Conservation (phyloP, 2,888 invertebrate species). For the Drosophila paucipuncta region DNA sequence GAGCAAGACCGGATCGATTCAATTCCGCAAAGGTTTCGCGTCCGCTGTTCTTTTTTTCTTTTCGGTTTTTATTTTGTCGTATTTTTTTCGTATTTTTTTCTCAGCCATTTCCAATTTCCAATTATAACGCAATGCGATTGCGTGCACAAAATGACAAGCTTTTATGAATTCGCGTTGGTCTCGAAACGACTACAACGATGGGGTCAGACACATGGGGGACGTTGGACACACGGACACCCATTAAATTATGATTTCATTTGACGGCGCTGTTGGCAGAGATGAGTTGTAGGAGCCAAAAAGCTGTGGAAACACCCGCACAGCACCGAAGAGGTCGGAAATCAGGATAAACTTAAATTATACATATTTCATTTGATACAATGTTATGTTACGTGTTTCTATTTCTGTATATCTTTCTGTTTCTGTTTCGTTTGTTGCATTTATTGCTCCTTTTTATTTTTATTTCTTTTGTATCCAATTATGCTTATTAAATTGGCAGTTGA, state of each 20-base stretch:
- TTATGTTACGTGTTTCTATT: conserved; percentile 35
- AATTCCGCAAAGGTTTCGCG: conserved; percentile 21
- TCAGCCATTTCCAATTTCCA: conserved; percentile 73
- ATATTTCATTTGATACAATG: conserved; percentile 36
- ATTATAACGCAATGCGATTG: conserved; percentile 76
- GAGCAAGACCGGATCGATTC: not conserved
- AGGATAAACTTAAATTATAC: conserved; percentile 70
- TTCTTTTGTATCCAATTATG: conserved; percentile 64
- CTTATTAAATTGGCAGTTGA: conserved; percentile 78
- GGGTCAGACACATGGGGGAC: not conserved
- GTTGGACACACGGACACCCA: conserved; percentile 34
- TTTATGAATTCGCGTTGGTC: conserved; percentile 70
- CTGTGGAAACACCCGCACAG: conserved; percentile 51
- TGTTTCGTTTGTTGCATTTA: conserved; percentile 18
- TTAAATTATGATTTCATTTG: conserved; percentile 76
- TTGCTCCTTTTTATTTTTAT: not conserved
- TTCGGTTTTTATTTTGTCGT: conserved; percentile 13
- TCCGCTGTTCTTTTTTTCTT: conserved; percentile 17
- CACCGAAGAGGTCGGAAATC: conserved; percentile 60
- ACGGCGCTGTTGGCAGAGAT: conserved; percentile 29
- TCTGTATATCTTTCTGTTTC: not conserved
- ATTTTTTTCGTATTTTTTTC: conserved; percentile 22
- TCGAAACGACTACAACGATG: conserved; percentile 27
- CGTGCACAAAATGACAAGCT: conserved; percentile 79
- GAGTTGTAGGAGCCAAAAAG: not conserved